Percentiles rank a stretch among this genome's conserved stretches.
phyloP scores from a whole-genome alignment of 2,888 invertebrate genomes.

The Trichogramma evanescens region DNA sequence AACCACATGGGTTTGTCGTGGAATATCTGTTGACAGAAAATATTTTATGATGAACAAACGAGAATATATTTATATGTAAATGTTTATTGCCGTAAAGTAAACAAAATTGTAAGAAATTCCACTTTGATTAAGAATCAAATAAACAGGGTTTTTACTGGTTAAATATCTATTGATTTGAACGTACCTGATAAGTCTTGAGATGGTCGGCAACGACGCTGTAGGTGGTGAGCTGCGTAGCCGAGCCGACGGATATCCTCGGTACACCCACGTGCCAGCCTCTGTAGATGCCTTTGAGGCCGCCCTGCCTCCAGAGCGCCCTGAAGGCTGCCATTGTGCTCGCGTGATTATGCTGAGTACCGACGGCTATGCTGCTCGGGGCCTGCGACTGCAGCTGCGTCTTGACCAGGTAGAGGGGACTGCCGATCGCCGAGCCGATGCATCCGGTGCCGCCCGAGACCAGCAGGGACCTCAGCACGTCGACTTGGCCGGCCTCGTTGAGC shows the following conservation, averaged over 20 bases:
- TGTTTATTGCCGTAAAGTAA: too few species aligned
- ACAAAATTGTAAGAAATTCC: too few species aligned
- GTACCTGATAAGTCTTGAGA: conserved; percentile 39
- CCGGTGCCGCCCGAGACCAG: conserved; percentile 73
- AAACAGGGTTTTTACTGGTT: neutral
- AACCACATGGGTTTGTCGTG: conserved; percentile 55
- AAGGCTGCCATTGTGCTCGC: conserved; percentile 62
- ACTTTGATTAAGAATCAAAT: neutral
- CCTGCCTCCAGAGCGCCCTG: conserved; percentile 51
- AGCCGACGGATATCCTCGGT: conserved; percentile 71
- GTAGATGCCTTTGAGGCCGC: conserved; percentile 63
- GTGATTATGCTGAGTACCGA: conserved; percentile 79
- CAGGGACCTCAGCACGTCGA: conserved; percentile 60
- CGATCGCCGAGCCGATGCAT: conserved; percentile 69
- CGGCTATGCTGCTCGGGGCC: conserved; percentile 67
- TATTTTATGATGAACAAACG: neutral
- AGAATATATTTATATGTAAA: too few species aligned
- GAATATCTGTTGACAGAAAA: conserved; percentile 45
- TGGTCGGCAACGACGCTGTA: conserved; percentile 66
- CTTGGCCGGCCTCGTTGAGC: conserved; percentile 56
- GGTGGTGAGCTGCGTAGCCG: conserved; percentile 75
- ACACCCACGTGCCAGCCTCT: conserved; percentile 69
- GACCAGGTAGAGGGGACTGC: conserved; percentile 84
- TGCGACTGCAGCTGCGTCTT: conserved; percentile 76
- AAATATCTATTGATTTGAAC: neutral